Evolutionary conservation across 2,113 vertebrate species (phyloP), one percentile per base, ranked within the genome.

Genomic region (Eclectus roratus): DNA sequence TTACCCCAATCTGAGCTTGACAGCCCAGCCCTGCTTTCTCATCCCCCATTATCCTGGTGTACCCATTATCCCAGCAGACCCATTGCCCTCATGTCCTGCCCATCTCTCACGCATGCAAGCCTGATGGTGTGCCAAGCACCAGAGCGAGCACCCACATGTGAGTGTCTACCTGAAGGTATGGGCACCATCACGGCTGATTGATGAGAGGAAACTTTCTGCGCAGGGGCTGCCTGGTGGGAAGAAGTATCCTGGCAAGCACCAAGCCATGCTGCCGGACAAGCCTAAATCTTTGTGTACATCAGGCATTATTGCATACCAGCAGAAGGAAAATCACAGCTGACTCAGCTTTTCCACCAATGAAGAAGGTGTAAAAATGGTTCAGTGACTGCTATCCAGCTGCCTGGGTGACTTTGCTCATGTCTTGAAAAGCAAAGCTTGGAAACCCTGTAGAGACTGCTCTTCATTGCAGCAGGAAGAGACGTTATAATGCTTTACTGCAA

Each of bases 201-300:
- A 46, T 21, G 17, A 33, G 21, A 13, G 46, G 44, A 84, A 71
- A 15, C 20, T 74, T 46, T 72, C 81, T 1, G 2, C 73, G 35
- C 60, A 70, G 15, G 17, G 25, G 7, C 46, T 49, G n/a, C 60
- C 49, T 23, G 31, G 5, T 58, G 27, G 52, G 61, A 71, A 52
- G 33, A 50, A 70, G 39, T 43, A 72, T 88, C 52, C 64, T 52
- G 53, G 43, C 41, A 44, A 19, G 37, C 23, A 43, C 44, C 0
- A 0, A 69, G 35, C 12, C 0, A 0, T 4, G 14, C 27, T 6
- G 4, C 24, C 1, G 3, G 11, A 4, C 4, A 6, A 86, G n/a
- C 18, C 58, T 52, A 33, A 73, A 61, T 41, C 19, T 5, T 85
- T 78, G 37, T 17, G 69, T 24, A 31, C 39, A 14, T 68, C 0